These are phyloP conservation scores for Corythaixoides concolor DNA, from an alignment of 2,113 vertebrate species.

Conservation along the genomic window DNA sequence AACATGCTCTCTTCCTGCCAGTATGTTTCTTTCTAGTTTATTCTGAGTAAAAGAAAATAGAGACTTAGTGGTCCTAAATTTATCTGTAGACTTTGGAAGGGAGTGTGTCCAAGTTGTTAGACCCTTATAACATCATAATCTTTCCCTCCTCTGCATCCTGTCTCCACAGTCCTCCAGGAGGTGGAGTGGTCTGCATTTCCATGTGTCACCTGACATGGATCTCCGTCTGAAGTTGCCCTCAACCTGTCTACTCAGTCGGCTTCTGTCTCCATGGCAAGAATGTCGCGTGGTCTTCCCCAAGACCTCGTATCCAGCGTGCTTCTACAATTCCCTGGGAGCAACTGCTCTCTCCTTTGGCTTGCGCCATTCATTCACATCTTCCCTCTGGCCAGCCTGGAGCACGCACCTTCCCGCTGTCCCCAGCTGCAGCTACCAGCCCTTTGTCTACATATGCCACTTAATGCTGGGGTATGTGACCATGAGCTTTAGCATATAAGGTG, in stretches of 20 bases:
- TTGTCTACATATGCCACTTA: background rate
- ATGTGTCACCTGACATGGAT: fast-evolving
- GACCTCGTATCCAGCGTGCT: background rate
- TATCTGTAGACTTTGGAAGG: background rate
- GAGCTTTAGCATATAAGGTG: background rate
- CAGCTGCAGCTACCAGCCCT: background rate
- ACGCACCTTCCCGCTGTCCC: background rate
- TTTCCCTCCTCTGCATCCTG: background rate
- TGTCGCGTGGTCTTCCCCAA: background rate
- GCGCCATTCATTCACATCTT: background rate
- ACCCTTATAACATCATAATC: background rate
- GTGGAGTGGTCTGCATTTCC: background rate
- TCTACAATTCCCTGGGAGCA: background rate
- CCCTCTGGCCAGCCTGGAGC: background rate
- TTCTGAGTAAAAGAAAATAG: background rate
- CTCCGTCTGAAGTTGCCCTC: background rate
- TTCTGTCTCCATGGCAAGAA: background rate
- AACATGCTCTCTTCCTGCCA: background rate
- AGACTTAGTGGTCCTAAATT: background rate
- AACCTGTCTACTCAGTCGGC: background rate
- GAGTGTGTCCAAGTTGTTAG: background rate
- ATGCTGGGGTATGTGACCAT: background rate
- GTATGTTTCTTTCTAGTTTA: background rate
- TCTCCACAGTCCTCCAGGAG: background rate
- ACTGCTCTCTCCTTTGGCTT: background rate